Percentiles rank a stretch among this genome's conserved stretches.
These are phyloP conservation scores for Syrrhaptes paradoxus DNA, from an alignment of 2,113 vertebrate species.

Conservation along the genomic window DNA sequence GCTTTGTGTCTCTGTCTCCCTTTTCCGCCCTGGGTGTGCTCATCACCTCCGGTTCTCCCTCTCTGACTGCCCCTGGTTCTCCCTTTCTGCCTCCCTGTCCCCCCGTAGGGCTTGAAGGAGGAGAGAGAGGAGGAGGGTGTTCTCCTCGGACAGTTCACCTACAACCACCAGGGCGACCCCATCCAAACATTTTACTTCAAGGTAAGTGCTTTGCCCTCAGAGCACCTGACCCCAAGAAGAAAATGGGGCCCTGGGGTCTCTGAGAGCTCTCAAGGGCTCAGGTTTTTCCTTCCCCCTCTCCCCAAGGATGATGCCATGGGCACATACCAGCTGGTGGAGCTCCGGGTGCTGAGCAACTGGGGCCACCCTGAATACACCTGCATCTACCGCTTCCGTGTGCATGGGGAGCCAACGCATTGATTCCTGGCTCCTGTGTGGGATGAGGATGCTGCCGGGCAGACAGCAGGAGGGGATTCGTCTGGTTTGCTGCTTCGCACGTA, in stretches of 20 bases:
- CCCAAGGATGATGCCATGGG: constrained; percentile 53
- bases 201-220: constrained; percentile 59
- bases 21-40: not conserved
- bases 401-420: constrained; percentile 77
- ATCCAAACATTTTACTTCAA: constrained; percentile 89
- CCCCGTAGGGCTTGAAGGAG: constrained; percentile 81
- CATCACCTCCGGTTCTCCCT: not conserved
- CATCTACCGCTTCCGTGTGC: constrained; percentile 95
- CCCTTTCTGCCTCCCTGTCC: not conserved
- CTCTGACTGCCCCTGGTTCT: not conserved
- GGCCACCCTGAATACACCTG: constrained; percentile 95
- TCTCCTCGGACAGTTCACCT: constrained; percentile 85
- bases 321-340: constrained; percentile 78
- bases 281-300: not conserved
- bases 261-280: not conserved
- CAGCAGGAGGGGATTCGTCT: not conserved
- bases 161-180: constrained; percentile 81
- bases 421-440: fast-evolving
- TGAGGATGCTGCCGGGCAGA: not conserved
- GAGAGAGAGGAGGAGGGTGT: constrained; percentile 84
- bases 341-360: constrained; percentile 92
- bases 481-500: not conserved
- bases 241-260: not conserved
- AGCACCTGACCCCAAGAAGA: fast-evolving
- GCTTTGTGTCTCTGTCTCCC: not conserved